Percentiles rank a stretch among this genome's conserved stretches.
Evolutionary conservation across 1,140 invertebrate genomes (phyloP).

Genomic region (Steinernema feltiae): DNA sequence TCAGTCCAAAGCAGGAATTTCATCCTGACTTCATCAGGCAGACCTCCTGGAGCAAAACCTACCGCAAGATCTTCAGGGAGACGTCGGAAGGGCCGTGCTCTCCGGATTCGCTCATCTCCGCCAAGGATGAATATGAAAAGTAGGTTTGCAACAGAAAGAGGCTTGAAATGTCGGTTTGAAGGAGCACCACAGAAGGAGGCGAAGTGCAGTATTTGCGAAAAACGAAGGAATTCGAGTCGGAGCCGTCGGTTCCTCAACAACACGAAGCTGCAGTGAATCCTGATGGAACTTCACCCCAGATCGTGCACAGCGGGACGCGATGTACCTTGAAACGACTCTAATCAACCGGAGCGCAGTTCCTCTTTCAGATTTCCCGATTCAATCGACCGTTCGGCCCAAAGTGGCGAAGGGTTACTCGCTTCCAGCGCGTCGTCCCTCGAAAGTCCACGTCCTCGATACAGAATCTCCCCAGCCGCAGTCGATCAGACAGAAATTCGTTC

Average conservation of each 20-base stretch:
- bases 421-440: not conserved
- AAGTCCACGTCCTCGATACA: not conserved
- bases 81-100: conserved; percentile 16
- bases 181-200: not conserved
- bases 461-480: not conserved
- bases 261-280: too few species aligned
- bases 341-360: not conserved
- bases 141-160: too few species aligned
- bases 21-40: not conserved
- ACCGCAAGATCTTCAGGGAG: not conserved
- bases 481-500: not conserved
- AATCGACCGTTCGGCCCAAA: not conserved
- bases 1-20: not conserved
- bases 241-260: not conserved
- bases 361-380: not conserved
- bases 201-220: not conserved
- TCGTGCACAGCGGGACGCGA: not conserved
- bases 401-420: not conserved
- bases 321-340: not conserved
- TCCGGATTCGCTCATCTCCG: conserved; percentile 10
- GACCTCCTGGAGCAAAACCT: conserved; percentile 4
- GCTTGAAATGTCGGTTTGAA: not conserved
- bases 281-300: not conserved
- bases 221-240: not conserved
- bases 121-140: not conserved